Evolutionary conservation across 1,140 invertebrate genomes (phyloP).

Genomic region (Callitettix versicolor): DNA sequence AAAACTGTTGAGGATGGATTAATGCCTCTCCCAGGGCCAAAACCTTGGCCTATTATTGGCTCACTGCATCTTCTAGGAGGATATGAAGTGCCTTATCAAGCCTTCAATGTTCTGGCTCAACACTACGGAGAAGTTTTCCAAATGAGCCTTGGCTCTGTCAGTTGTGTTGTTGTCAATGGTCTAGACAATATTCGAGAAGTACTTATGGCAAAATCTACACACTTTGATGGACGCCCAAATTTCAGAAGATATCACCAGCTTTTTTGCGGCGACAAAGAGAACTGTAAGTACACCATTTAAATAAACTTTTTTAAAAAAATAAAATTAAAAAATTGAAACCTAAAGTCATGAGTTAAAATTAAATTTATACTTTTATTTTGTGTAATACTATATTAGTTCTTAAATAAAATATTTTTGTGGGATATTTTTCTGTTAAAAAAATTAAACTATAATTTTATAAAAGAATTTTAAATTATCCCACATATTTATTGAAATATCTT

Average conservation of each 20-base stretch:
- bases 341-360: too few relatives aligned
- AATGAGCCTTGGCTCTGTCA: conserved; percentile 44
- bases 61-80: conserved; percentile 45
- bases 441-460: too few relatives aligned
- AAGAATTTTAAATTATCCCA: too few relatives aligned
- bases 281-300: conserved; percentile 47
- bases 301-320: background rate
- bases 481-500: too few relatives aligned
- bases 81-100: conserved; percentile 52
- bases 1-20: background rate
- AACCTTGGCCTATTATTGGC: conserved; percentile 46
- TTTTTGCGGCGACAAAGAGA: conserved; percentile 53
- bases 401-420: background rate
- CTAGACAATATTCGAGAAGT: conserved; percentile 51
- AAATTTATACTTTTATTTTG: too few relatives aligned
- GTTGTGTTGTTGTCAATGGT: conserved; percentile 52
- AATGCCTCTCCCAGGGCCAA: conserved; percentile 37
- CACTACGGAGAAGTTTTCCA: conserved; percentile 46
- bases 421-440: too few relatives aligned
- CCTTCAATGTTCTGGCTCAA: conserved; percentile 42
- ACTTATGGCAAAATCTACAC: conserved; percentile 44
- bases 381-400: too few relatives aligned
- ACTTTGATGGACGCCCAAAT: conserved; percentile 54
- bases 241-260: conserved; percentile 50
- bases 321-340: too few relatives aligned